These are phyloP conservation scores for Conus betulinus DNA, from an alignment of 1,140 invertebrate species.

Conservation along the genomic window DNA sequence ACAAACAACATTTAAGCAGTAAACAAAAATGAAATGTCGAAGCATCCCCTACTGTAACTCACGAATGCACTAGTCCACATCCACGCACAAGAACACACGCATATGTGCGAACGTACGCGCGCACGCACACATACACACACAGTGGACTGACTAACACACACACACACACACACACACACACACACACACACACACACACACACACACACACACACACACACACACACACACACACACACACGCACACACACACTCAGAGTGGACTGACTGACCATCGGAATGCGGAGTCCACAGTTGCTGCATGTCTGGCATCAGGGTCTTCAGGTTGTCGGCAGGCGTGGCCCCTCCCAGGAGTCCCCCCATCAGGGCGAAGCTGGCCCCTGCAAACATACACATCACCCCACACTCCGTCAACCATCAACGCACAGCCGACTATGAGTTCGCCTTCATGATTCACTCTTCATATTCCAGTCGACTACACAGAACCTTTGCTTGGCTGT, in stretches of 20 bases:
- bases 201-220: neutral
- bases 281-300: slow-evolving; percentile 40
- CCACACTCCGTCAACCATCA: no score
- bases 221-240: slow-evolving; percentile 9
- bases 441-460: no score
- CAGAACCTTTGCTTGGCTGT: no score
- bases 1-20: neutral
- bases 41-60: no score
- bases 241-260: neutral
- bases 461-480: no score
- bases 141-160: no score
- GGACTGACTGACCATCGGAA: slow-evolving; percentile 30
- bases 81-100: neutral
- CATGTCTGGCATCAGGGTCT: slow-evolving; percentile 39
- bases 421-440: no score
- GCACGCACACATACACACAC: neutral
- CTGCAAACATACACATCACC: neutral
- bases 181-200: no score
- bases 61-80: neutral
- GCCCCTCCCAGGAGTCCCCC: slow-evolving; percentile 35
- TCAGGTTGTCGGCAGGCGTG: slow-evolving; percentile 35
- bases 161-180: no score
- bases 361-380: slow-evolving; percentile 42
- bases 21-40: neutral
- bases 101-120: neutral